Percentiles rank a stretch among this genome's conserved stretches.
Conservation (phyloP, 1,140 invertebrate genomes). For the Odontomachus brunneus region DNA sequence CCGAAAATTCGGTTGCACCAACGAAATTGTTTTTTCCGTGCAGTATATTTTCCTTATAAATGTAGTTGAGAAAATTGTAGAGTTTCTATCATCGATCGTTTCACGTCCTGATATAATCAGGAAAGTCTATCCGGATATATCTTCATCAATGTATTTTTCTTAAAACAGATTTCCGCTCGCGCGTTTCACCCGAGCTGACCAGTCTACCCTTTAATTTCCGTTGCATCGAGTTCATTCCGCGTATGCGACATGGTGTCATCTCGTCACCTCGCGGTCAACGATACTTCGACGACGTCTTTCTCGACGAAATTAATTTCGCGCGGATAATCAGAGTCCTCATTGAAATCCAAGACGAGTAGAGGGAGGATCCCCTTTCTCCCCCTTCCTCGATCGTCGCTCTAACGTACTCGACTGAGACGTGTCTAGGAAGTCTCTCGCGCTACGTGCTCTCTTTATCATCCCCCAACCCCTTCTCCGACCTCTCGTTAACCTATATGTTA, state of each 20-base stretch:
- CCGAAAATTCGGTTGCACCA: too few relatives aligned
- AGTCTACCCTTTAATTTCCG: background rate
- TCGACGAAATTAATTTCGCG: slow-evolving; percentile 48
- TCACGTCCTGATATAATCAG: too few relatives aligned
- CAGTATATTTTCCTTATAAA: too few relatives aligned
- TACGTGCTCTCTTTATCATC: slow-evolving; percentile 53
- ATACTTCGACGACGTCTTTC: background rate
- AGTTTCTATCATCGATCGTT: too few relatives aligned
- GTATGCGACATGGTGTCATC: background rate
- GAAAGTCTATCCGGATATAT: too few relatives aligned
- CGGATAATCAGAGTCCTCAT: slow-evolving; percentile 44
- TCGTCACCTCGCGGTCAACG: background rate
- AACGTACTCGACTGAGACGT: slow-evolving; percentile 57
- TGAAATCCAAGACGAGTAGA: slow-evolving; percentile 38
- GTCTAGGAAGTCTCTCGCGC: slow-evolving; percentile 53
- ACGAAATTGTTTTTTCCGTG: too few relatives aligned
- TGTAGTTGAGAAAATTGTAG: too few relatives aligned
- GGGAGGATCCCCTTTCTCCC: background rate
- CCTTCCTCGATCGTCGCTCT: slow-evolving; percentile 44
- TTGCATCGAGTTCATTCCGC: background rate
- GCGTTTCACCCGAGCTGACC: too few relatives aligned
- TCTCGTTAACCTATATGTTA: slow-evolving; percentile 40
- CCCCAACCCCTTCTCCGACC: background rate
- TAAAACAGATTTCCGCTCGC: too few relatives aligned
- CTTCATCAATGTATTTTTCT: too few relatives aligned